A percentile compares a stretch with the other conserved stretches of the same genome.
Evolutionary conservation across 2,888 invertebrate species (phyloP).

Genomic region (Trichopria drosophilae): DNA sequence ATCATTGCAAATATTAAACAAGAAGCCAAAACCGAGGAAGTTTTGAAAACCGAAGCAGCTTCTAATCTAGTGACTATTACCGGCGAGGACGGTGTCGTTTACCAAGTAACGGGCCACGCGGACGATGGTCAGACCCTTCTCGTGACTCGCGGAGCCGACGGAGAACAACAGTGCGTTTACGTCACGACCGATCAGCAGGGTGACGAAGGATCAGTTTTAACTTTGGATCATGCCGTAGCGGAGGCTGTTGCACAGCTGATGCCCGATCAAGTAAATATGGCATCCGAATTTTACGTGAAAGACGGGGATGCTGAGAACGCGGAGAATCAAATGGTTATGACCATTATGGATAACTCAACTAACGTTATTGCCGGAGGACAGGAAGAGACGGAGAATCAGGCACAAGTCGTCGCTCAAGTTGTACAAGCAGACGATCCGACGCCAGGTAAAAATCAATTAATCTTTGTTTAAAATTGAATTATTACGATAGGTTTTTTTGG

Average conservation of each 20-base stretch:
- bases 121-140: slow-evolving; percentile 76
- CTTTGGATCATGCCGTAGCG: slow-evolving; percentile 62
- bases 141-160: slow-evolving; percentile 74
- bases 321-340: slow-evolving; percentile 60
- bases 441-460: slow-evolving; percentile 65
- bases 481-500: no score
- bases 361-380: slow-evolving; percentile 49
- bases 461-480: slow-evolving; percentile 3
- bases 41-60: slow-evolving; percentile 60
- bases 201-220: slow-evolving; percentile 62
- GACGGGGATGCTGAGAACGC: slow-evolving; percentile 46
- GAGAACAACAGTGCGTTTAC: slow-evolving; percentile 72
- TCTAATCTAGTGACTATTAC: slow-evolving; percentile 76
- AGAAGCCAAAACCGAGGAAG: slow-evolving; percentile 65
- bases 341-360: slow-evolving; percentile 55
- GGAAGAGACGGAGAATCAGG: slow-evolving; percentile 61
- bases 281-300: slow-evolving; percentile 57
- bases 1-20: slow-evolving; percentile 49
- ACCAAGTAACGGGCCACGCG: slow-evolving; percentile 79
- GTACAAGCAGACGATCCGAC: slow-evolving; percentile 83
- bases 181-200: slow-evolving; percentile 65
- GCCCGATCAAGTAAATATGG: slow-evolving; percentile 60
- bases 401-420: slow-evolving; percentile 83
- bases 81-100: slow-evolving; percentile 81
- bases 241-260: slow-evolving; percentile 63